These are phyloP conservation scores for Lycocerus yunnanus DNA, from an alignment of 2,888 invertebrate species.

Conservation along the genomic window DNA sequence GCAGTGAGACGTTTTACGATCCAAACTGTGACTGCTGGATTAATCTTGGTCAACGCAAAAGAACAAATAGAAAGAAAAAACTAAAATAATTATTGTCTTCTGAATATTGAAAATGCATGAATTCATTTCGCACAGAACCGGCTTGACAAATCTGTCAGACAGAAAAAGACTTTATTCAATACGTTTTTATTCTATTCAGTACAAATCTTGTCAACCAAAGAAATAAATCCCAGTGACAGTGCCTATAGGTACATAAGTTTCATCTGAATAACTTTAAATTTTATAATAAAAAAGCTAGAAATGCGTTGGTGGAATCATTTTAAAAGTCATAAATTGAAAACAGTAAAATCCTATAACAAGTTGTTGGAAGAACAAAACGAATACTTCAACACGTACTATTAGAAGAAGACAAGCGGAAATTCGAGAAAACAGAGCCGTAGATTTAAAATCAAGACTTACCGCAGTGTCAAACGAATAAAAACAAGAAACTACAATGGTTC, in stretches of 20 bases:
- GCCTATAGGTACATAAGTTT: no score
- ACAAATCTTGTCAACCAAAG: background rate
- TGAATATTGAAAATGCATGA: background rate
- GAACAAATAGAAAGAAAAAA: background rate
- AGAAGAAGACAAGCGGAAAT: background rate
- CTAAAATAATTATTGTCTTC: background rate
- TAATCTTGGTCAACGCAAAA: background rate
- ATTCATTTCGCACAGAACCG: background rate
- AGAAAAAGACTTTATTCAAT: background rate
- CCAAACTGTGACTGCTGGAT: background rate
- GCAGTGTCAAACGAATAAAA: background rate
- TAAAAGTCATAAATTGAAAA: background rate
- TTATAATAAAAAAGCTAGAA: background rate
- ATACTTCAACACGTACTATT: background rate
- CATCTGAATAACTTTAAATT: background rate
- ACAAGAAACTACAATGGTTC: background rate
- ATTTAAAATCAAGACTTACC: background rate
- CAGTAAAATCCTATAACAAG: background rate
- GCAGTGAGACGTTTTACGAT: background rate
- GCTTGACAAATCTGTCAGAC: background rate
- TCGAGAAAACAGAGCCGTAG: background rate
- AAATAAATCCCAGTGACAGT: background rate
- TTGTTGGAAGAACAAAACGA: background rate
- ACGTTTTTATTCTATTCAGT: background rate
- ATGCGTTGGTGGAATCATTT: background rate